Evolutionary conservation across 2,113 vertebrate species (phyloP), one percentile per base, ranked within the genome.

Genomic region (Albula glossodonta): DNA sequence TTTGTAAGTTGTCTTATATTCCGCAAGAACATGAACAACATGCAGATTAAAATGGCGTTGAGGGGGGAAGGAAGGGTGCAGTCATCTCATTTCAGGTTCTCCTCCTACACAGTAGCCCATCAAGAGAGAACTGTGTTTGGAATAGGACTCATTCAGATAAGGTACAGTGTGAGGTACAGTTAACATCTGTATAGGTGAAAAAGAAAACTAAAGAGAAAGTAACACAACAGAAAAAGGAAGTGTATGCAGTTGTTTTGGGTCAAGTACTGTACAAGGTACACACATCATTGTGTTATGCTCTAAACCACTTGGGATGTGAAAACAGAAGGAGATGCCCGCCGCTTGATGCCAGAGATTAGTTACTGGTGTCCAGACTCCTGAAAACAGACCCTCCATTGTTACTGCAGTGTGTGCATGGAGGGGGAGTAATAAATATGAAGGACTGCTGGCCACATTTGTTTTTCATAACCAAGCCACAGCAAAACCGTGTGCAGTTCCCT

Each of bases 41-140:
- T 92, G 91, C 92, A 89, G 88, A 70, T 89, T 60, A 86, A 90
- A 92, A 93, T 84, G 53, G 89, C 87, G 87, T 80, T 51, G 78
- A 81, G 77, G 70, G 22, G 79, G 60, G 17, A 52, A 84, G 74
- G 77, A 84, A 79, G 48, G 94, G 94, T 95, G 94, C 94, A 92
- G 91, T 88, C 51, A 66, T 90, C 51, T 90, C 89, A 86, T 92
- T 87, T 95, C 92, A 92, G 90, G 93, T 90, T 92, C 89, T 89
- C 82, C 86, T 83, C 89, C 77, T 85, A 87, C 84, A 88, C 85
- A 80, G 80, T 91, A 88, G 53, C 86, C 84, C 89, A 56, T 86
- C 84, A 81, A 87, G 87, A 89, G 91, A 78, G 9, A 8, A 77
- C 49, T 50, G 84, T 74, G 87, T 77, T 84, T 87, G 89, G 84